Percentiles rank a stretch among this genome's conserved stretches.
phyloP scores from a whole-genome alignment of 2,888 invertebrate genomes.

The Sinentomon sp. region DNA sequence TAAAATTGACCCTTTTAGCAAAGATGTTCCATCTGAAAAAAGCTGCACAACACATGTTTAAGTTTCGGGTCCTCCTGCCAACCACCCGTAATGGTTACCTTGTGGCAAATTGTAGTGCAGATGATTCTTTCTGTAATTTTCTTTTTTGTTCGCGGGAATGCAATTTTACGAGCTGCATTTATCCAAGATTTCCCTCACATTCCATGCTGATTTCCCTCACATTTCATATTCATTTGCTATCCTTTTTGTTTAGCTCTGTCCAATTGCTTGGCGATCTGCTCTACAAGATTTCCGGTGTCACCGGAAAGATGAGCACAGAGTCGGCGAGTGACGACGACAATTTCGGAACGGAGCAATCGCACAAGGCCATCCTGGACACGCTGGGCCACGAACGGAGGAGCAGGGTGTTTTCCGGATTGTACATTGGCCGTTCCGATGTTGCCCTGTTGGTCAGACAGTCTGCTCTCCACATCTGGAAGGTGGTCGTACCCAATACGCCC shows the following conservation, averaged over 20 bases:
- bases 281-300: constrained; percentile 86
- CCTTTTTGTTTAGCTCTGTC: constrained; percentile 39
- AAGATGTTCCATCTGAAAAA: no score
- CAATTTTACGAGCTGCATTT: no score
- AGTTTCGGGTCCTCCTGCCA: no score
- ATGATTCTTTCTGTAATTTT: no score
- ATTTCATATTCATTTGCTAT: no score
- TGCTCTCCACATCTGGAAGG: constrained; percentile 97
- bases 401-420: constrained; percentile 71
- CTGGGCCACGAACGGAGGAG: constrained; percentile 73
- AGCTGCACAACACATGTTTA: no score
- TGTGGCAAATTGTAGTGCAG: no score
- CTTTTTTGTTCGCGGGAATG: no score
- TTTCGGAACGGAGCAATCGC: constrained; percentile 90
- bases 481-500: constrained; percentile 93
- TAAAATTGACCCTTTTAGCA: no score
- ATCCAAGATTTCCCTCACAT: no score
- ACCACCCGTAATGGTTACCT: no score
- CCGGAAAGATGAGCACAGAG: constrained; percentile 97
- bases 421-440: constrained; percentile 92
- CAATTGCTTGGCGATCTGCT: constrained; percentile 82
- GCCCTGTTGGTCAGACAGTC: constrained; percentile 90
- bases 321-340: constrained; percentile 96
- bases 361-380: constrained; percentile 56
- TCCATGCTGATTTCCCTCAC: neutral